Evolutionary conservation across 30 jellyfish, hydroid and myxozoan genomes (phyloP).

Genomic region (Aurelia coerulea): DNA sequence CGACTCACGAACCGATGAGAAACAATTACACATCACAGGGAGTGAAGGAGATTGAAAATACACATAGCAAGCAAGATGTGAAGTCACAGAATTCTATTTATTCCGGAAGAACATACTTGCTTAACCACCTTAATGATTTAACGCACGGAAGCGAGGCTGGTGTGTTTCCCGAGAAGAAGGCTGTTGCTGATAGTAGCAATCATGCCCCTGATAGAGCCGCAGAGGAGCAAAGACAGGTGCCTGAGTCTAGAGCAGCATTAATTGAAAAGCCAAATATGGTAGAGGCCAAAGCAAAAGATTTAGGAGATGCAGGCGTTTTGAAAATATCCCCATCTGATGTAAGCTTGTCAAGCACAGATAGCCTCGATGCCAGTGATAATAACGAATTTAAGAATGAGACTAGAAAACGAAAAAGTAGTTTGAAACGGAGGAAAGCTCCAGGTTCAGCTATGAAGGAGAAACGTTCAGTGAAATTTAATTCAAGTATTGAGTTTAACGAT

Average conservation of each 20-base stretch:
- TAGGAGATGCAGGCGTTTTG: not conserved
- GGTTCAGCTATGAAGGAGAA: conserved; percentile 32
- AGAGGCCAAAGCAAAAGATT: not conserved
- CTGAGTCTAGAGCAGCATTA: not conserved
- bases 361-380: conserved; percentile 61
- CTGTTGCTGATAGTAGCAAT: conserved; percentile 1
- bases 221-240: no score
- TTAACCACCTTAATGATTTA: conserved; percentile 55
- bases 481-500: conserved; percentile 87
- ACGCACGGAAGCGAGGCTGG: conserved; percentile 14
- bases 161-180: not conserved
- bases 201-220: not conserved
- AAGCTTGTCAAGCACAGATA: conserved; percentile 69
- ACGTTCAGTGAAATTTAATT: conserved; percentile 84
- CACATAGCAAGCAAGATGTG: conserved; percentile 16
- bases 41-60: not conserved
- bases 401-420: conserved; percentile 67
- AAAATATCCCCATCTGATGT: conserved; percentile 46
- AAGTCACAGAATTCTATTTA: conserved; percentile 40
- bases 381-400: not conserved
- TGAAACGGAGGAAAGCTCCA: conserved; percentile 38
- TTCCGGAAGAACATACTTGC: conserved; percentile 55
- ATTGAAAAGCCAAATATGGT: not conserved
- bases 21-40: conserved; percentile 16
- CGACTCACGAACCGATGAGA: conserved; percentile 30